These are phyloP conservation scores for Drosophila equinoxialis DNA, from an alignment of 1,140 invertebrate species.

Conservation along the genomic window DNA sequence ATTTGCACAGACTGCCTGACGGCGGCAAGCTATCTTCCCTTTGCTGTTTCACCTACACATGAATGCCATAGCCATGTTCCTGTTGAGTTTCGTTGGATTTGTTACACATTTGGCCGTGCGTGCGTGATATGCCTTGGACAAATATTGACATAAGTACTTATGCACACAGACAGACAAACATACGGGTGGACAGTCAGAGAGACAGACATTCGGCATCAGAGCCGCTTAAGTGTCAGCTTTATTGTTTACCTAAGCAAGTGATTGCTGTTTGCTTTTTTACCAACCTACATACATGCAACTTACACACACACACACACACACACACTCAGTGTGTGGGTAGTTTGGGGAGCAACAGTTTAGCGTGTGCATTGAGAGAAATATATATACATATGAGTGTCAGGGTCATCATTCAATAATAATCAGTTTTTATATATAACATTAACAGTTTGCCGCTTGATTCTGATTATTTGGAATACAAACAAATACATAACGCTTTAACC, in stretches of 20 bases:
- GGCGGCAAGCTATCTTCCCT: constrained; percentile 24
- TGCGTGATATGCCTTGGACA: constrained; percentile 65
- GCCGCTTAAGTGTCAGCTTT: constrained; percentile 67
- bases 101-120: constrained; percentile 53
- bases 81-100: constrained; percentile 55
- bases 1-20: constrained; percentile 65
- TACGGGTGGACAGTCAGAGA: background rate
- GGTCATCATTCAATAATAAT: background rate
- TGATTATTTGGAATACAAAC: too few relatives aligned
- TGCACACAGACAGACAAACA: constrained; percentile 20
- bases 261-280: constrained; percentile 64
- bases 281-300: too few relatives aligned
- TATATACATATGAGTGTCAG: background rate
- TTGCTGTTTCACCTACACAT: background rate
- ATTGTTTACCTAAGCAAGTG: constrained; percentile 71
- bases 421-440: too few relatives aligned
- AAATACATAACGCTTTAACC: too few relatives aligned
- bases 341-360: constrained; percentile 12
- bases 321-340: background rate
- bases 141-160: constrained; percentile 70
- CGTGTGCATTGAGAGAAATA: constrained; percentile 3
- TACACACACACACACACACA: background rate
- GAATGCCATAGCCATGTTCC: constrained; percentile 12
- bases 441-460: too few relatives aligned
- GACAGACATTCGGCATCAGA: constrained; percentile 26